Evolutionary conservation across 2,797 vertebrate species (phyloP).

Genomic region (Myotis pilosus): DNA sequence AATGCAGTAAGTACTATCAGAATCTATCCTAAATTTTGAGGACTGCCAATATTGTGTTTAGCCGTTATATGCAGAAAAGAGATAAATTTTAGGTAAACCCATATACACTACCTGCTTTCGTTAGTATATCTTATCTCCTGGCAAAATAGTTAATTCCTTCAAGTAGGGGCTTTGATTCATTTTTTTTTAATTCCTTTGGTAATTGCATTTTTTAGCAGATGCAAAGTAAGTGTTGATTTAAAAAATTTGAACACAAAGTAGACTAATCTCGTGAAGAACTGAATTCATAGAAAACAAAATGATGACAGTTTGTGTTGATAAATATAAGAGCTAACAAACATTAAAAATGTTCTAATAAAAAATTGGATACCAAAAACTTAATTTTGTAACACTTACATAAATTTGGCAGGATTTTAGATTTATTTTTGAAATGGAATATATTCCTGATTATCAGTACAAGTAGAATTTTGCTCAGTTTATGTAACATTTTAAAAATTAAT

Average conservation of each 20-base stretch:
- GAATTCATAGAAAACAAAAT: constrained; percentile 53
- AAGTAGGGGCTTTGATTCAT: constrained; percentile 10
- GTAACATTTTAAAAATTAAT: constrained; percentile 33
- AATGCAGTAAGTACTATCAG: background rate
- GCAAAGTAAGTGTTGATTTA: background rate
- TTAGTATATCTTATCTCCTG: constrained; percentile 8
- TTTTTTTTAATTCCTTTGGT: constrained; percentile 34
- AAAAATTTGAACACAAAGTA: background rate
- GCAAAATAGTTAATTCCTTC: constrained; percentile 45
- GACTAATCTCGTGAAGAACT: constrained; percentile 33
- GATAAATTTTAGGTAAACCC: background rate
- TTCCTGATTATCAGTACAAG: constrained; percentile 22
- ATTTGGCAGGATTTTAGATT: background rate
- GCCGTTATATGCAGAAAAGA: constrained; percentile 19
- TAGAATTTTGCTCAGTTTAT: constrained; percentile 49
- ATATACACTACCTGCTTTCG: background rate
- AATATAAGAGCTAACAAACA: background rate
- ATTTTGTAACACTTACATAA: constrained; percentile 31
- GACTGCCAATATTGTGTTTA: constrained; percentile 35
- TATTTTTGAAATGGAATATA: constrained; percentile 42
- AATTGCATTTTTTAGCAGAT: constrained; percentile 38
- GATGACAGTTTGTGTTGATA: background rate
- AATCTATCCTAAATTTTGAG: constrained; percentile 50
- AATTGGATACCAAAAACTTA: background rate
- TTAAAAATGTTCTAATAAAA: constrained; percentile 16